These are phyloP conservation scores for Melanchra persicariae DNA, from an alignment of 2,888 invertebrate species.

Conservation along the genomic window DNA sequence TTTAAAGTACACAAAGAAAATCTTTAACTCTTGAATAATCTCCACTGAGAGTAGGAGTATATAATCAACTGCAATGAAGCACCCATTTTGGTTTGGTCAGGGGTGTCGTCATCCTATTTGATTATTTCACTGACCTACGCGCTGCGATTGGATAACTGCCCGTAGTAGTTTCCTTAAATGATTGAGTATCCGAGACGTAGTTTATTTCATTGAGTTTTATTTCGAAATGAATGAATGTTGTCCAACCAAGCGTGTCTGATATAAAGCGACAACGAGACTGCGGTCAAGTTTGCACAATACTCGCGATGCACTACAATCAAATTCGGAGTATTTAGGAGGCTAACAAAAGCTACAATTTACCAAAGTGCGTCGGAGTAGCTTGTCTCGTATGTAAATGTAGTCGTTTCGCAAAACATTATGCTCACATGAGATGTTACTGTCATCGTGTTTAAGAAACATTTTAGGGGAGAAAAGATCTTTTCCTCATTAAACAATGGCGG, in stretches of 20 bases:
- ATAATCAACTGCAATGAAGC: conserved; percentile 59
- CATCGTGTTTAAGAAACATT: not conserved
- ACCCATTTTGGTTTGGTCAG: conserved; percentile 50
- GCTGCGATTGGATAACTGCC: conserved; percentile 67
- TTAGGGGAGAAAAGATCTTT: not conserved
- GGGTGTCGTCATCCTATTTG: conserved; percentile 63
- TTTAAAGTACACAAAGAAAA: conserved; percentile 42
- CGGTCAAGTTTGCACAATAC: conserved; percentile 42
- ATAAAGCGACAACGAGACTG: conserved; percentile 42
- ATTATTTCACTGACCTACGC: conserved; percentile 55
- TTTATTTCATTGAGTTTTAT: conserved; percentile 55
- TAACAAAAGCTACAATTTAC: conserved; percentile 6
- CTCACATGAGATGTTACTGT: not conserved
- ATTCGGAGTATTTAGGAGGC: conserved; percentile 21
- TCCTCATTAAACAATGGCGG: too few relatives aligned
- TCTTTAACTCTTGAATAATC: conserved; percentile 44
- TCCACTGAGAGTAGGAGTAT: conserved; percentile 62
- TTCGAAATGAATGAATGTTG: conserved; percentile 43
- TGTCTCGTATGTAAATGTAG: not conserved
- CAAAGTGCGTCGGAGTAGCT: conserved; percentile 18
- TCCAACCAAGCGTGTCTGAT: conserved; percentile 42
- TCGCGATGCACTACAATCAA: conserved; percentile 3
- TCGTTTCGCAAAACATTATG: not conserved
- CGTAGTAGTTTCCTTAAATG: conserved; percentile 53
- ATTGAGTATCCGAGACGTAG: conserved; percentile 48